Base-by-base conservation (phyloP, 2,888 invertebrate genomes). In the Bimastos eiseni region DNA sequence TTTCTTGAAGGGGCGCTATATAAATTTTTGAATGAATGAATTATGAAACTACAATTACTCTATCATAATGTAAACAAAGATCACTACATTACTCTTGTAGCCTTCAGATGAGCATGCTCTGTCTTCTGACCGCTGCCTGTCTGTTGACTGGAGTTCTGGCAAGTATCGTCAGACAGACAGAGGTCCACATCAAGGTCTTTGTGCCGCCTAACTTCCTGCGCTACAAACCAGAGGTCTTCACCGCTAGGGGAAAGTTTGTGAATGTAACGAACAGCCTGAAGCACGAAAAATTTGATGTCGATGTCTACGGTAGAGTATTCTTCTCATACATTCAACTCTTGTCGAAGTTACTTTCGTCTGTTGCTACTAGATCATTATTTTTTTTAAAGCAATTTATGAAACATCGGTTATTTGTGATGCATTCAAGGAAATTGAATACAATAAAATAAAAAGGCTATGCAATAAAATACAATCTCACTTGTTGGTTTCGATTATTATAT, bases 171-270 rank as follows among this genome's bases (percentile, higher is more conserved):
- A 34, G 55, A 17, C 83, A 91, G 55, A 91, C 92, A 0, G 83
- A 89, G 44, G 92, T 92, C 30, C 90, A 92, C 88, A 91, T 93
- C 55, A 90, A 84, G 83, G 90, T 93, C 88, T 92, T 91, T 89
- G 91, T 91, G 21, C 93, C 93, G 13, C 89, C 91, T 30, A 91
- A 90, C 88, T 91, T 92, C 89, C 92, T 92, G n/a, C 90, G 91
- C 36, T 90, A 90, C 88, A 89, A 90, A 34, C 91, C 92, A 4
- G 91, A 91, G 33, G 90, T 93, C 83, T 93, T 92, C 91, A 90
- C 90, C 17, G 90, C 88, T 24, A 88, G 83, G 41, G 92, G 91
- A 24, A 90, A 89, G 33, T 55, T 90, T 24, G 92, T 92, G 15
- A 88, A 44, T n/a, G 90, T 92, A 33, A 91, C 90, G 17, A 92